Conservation (phyloP, 2,113 vertebrate genomes). For the Procavia capensis region DNA sequence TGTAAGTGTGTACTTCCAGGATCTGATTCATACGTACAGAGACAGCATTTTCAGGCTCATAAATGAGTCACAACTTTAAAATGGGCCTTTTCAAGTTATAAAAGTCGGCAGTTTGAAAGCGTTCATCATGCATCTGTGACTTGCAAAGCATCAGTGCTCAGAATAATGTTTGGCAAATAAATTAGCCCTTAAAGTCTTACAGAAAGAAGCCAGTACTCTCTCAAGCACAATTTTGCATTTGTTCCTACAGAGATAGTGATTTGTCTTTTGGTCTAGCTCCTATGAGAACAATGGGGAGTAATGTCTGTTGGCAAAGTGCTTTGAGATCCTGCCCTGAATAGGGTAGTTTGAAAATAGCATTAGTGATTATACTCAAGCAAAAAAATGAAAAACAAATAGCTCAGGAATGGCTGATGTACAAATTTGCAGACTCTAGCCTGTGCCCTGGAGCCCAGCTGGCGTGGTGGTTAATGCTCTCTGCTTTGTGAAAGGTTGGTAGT, state of each 20-base stretch:
- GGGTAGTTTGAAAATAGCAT: neutral
- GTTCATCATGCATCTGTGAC: slow-evolving; percentile 38
- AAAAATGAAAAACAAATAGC: neutral
- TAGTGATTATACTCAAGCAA: neutral
- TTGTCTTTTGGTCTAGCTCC: neutral
- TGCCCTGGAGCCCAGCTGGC: neutral
- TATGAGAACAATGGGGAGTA: neutral
- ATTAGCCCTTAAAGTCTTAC: slow-evolving; percentile 41
- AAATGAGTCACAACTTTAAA: slow-evolving; percentile 76
- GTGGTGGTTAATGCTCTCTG: neutral
- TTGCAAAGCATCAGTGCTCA: slow-evolving; percentile 14
- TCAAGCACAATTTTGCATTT: slow-evolving; percentile 27
- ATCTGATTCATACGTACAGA: slow-evolving; percentile 62
- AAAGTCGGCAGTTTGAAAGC: slow-evolving; percentile 57
- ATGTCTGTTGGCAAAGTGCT: slow-evolving; percentile 35
- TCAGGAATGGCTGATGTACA: neutral
- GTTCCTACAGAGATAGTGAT: neutral
- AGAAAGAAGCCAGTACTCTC: neutral
- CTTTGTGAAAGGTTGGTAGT: neutral
- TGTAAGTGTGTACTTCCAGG: slow-evolving; percentile 59
- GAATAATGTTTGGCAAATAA: slow-evolving; percentile 52
- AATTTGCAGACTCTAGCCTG: neutral
- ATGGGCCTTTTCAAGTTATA: slow-evolving; percentile 60
- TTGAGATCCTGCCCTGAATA: neutral
- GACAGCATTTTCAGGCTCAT: slow-evolving; percentile 55